Base-by-base conservation (phyloP, 2,888 invertebrate genomes). In the Hyposoter didymator region DNA sequence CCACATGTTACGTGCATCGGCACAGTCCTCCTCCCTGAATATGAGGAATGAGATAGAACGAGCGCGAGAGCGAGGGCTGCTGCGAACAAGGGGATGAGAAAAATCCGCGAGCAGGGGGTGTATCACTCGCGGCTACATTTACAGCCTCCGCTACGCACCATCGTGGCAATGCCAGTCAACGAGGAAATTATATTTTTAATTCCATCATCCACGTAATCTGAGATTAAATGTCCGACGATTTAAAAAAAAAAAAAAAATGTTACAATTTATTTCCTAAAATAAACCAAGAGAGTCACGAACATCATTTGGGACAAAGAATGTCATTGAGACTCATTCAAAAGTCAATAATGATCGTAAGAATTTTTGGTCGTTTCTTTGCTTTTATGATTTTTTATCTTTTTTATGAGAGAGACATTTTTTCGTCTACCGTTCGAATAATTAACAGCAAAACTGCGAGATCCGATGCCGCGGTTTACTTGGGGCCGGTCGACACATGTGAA, bases 1-100 rank as follows among this genome's bases (percentile, higher is more conserved):
- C 72, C 69, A 28, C 83, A 73, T 80, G 67, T 47, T 82, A 82
- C 84, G 78, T 82, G 90, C 90, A 91, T 91, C 90, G 89, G 88
- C 88, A 88, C 62, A 73, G 84, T 84, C 84, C 84, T 84, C 84
- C 84, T 84, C 67, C 72, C 62, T 82, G 85, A 80, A 83, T 84
- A 85, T 83, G 81, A 85, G 84, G 70, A 55, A 86, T 59, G 87
- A 85, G 66, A 80, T 75, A 83, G 84, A 76, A 70, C 49, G 85
- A 74, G 64, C 47, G 64, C 47, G 12, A 72, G 64, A 76, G 73
- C 47, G 47, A 49, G 78, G n/a, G 19, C 17, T 45, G n/a, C 22
- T 72, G n/a, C n/a, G 19, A 43, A 75, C 52, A 72, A 72, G 67
- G 64, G 73, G 73, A 59, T 79, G 67, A 66, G 7, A 76, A 66